phyloP scores from a whole-genome alignment of 2,888 invertebrate genomes.

The Sphaerophoria taeniata region DNA sequence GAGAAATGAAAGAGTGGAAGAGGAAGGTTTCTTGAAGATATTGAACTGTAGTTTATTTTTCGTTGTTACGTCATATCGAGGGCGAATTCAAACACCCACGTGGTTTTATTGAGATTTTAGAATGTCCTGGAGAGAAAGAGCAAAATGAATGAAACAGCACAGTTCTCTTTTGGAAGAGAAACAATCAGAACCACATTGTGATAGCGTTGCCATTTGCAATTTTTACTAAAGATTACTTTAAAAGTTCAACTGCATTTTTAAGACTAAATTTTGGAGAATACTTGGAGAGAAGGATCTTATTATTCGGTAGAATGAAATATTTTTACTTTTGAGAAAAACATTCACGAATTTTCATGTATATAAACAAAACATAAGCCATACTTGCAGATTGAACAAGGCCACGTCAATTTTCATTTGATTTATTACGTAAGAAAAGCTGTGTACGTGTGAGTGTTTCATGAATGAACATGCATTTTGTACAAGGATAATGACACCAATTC shows the following conservation, averaged over 20 bases:
- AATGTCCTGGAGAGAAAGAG: neutral
- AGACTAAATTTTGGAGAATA: too few species aligned
- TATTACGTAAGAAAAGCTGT: constrained; percentile 55
- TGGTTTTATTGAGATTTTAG: constrained; percentile 44
- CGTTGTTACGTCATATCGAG: constrained; percentile 54
- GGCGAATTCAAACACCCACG: constrained; percentile 63
- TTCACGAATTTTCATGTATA: neutral
- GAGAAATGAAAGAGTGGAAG: neutral
- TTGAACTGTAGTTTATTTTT: neutral
- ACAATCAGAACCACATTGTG: too few species aligned
- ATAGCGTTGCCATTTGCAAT: neutral
- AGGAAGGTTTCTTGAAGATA: neutral
- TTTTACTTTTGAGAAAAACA: too few species aligned
- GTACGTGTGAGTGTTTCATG: constrained; percentile 42
- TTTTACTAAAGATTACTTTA: too few species aligned
- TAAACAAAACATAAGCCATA: constrained; percentile 19
- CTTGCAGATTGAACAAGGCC: constrained; percentile 16
- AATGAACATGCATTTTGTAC: constrained; percentile 56
- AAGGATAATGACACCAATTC: constrained; percentile 66
- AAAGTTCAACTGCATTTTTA: too few species aligned
- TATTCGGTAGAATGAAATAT: too few species aligned
- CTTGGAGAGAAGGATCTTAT: too few species aligned
- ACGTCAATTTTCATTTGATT: constrained; percentile 43
- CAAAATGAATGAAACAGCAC: neutral
- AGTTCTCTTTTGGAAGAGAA: too few species aligned